Evolutionary conservation across 2,113 vertebrate species (phyloP), one percentile per base, ranked within the genome.

Genomic region (Upupa epops): DNA sequence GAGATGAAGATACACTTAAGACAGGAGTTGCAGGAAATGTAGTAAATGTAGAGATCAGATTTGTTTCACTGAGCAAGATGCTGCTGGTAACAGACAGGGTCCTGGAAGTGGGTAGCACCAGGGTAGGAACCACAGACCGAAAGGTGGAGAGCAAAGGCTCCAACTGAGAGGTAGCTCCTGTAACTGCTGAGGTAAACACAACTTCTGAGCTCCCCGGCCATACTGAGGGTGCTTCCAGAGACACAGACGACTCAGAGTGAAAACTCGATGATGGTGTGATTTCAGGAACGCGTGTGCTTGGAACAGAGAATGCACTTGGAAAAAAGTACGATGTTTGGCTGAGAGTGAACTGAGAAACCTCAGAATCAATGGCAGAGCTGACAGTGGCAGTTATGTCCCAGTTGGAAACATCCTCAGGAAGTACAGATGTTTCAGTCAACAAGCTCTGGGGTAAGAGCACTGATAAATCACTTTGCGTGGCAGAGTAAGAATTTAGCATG

Each of bases 101-200:
- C 75, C 95, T 42, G 0, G 89, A 88, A 75, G 69, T 6, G 22
- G 96, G 45, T 73, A 96, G 95, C 93, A 92, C 92, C 92, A 48
- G 60, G 5, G 93, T 80, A 65, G 92, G 63, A 94, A 72, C 77
- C n/a, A 85, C 14, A 0, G 91, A 61, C 14, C 45, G 78, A 56
- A 18, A 92, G 20, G 73, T 45, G 25, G 48, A 70, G 51, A 94
- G 85, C 6, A 95, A 86, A 63, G 93, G 93, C 88, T 95, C 96
- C 66, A 93, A 20, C 65, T 29, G 82, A 87, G 97, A 97, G 97
- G 97, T 97, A 97, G 97, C 56, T 96, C 92, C 96, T 71, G 95
- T 86, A 91, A 93, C 84, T 89, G 79, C 86, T 90, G 97, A 98
- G 97, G 97, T 97, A 96, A 97, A 73, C 52, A 26, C 76, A 93